phyloP scores from a whole-genome alignment of 2,797 vertebrate species.

The Paratrypauchen microcephalus region DNA sequence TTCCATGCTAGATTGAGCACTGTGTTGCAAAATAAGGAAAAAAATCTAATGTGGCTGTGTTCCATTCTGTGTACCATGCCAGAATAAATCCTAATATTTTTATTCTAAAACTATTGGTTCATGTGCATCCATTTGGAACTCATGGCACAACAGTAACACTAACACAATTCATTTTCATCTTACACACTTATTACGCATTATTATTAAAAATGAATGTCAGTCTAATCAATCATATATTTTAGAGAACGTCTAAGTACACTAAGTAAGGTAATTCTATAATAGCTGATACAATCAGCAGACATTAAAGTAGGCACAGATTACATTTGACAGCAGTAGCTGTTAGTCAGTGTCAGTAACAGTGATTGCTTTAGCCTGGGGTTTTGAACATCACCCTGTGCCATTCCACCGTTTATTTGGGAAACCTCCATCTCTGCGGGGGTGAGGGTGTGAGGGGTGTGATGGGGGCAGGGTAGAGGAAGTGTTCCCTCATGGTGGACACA shows the following conservation, averaged over 20 bases:
- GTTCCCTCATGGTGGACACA: slow-evolving; percentile 54
- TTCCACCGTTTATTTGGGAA: slow-evolving; percentile 50
- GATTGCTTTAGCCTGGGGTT: neutral
- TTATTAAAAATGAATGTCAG: neutral
- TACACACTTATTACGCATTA: neutral
- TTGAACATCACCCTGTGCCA: slow-evolving; percentile 24
- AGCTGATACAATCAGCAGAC: no score
- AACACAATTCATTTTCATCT: neutral
- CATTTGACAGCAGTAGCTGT: slow-evolving; percentile 5
- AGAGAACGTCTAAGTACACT: no score
- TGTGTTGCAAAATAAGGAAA: neutral
- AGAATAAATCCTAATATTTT: neutral
- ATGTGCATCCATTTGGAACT: neutral
- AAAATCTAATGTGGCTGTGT: neutral
- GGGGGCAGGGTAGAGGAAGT: slow-evolving; percentile 53
- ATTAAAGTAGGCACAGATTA: neutral
- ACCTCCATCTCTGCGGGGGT: slow-evolving; percentile 58
- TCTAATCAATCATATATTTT: neutral
- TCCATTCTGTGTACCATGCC: neutral
- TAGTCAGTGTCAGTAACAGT: neutral
- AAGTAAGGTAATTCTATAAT: neutral
- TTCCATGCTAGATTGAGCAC: neutral
- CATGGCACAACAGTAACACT: neutral
- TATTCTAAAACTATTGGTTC: neutral
- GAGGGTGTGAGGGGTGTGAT: slow-evolving; percentile 43